Percentiles rank a stretch among this genome's conserved stretches.
phyloP scores from a whole-genome alignment of 2,797 vertebrate species.

The Nannoperca australis region DNA sequence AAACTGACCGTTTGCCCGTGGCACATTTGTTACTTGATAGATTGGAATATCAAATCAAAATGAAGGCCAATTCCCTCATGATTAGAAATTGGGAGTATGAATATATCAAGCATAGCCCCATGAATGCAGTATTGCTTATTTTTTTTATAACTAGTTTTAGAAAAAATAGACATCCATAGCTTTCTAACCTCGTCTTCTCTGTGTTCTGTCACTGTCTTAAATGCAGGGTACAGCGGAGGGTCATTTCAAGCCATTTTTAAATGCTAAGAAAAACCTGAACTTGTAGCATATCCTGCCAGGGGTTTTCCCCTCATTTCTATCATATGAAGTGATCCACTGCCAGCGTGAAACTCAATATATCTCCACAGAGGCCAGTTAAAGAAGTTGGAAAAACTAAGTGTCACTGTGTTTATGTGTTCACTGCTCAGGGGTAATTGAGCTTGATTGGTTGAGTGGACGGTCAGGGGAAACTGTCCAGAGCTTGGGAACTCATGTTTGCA shows the following conservation, averaged over 20 bases:
- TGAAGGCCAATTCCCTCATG: not conserved
- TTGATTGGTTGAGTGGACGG: slow-evolving; percentile 58
- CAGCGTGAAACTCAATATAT: slow-evolving; percentile 38
- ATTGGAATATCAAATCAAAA: slow-evolving; percentile 12
- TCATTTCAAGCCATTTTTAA: slow-evolving; percentile 17
- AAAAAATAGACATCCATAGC: not conserved
- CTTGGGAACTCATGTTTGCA: slow-evolving; percentile 30
- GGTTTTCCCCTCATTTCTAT: slow-evolving; percentile 27
- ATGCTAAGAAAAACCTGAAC: slow-evolving; percentile 25
- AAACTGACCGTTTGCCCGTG: slow-evolving; percentile 14
- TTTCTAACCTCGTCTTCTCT: not conserved
- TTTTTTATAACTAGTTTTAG: not conserved
- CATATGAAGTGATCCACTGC: slow-evolving; percentile 31
- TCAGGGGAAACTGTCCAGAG: slow-evolving; percentile 51
- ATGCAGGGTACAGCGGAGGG: not conserved
- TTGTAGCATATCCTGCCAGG: slow-evolving; percentile 18
- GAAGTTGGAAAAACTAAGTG: slow-evolving; percentile 35
- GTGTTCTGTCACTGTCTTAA: not conserved
- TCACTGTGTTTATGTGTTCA: slow-evolving; percentile 59
- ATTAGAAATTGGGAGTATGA: not conserved
- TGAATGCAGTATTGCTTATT: not conserved
- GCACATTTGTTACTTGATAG: not conserved
- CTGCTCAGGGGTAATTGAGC: slow-evolving; percentile 48
- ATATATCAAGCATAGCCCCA: not conserved
- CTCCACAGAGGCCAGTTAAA: slow-evolving; percentile 38